phyloP scores from a whole-genome alignment of 2,888 invertebrate species.

The Cephonodes hylas region DNA sequence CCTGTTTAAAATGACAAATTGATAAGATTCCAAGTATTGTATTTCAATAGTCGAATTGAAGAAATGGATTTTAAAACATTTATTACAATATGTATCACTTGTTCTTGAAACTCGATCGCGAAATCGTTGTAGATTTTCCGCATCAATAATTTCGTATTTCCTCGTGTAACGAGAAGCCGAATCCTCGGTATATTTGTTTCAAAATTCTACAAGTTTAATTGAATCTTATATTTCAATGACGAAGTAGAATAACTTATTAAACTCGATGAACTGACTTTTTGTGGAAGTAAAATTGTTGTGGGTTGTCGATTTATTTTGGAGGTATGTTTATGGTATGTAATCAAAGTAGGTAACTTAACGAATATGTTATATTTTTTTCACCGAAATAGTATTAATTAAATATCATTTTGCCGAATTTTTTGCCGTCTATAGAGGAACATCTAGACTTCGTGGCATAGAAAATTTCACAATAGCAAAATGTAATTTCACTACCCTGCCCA shows the following conservation, averaged over 20 bases:
- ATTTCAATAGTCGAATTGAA: constrained; percentile 9
- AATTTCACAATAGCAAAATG: too few relatives aligned
- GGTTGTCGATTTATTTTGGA: background rate
- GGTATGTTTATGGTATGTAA: background rate
- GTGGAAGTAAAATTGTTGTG: background rate
- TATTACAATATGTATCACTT: background rate
- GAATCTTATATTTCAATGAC: constrained; percentile 21
- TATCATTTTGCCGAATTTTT: too few relatives aligned
- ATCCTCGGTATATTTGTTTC: background rate
- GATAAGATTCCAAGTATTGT: constrained; percentile 16
- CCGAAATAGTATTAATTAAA: too few relatives aligned
- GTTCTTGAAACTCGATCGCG: background rate
- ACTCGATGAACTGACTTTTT: constrained; percentile 14
- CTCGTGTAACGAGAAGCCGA: background rate
- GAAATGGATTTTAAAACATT: constrained; percentile 14
- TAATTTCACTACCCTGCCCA: too few relatives aligned
- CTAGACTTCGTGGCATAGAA: too few relatives aligned
- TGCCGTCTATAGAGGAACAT: too few relatives aligned
- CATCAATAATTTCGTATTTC: constrained; percentile 6
- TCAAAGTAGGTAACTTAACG: too few relatives aligned
- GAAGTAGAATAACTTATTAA: constrained; percentile 20
- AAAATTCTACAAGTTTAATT: constrained; percentile 16
- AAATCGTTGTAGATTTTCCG: constrained; percentile 10
- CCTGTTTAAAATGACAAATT: constrained; percentile 3
- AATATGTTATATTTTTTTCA: too few relatives aligned